phyloP scores from a whole-genome alignment of 2,888 invertebrate genomes.

The Ecliptopera silaceata region DNA sequence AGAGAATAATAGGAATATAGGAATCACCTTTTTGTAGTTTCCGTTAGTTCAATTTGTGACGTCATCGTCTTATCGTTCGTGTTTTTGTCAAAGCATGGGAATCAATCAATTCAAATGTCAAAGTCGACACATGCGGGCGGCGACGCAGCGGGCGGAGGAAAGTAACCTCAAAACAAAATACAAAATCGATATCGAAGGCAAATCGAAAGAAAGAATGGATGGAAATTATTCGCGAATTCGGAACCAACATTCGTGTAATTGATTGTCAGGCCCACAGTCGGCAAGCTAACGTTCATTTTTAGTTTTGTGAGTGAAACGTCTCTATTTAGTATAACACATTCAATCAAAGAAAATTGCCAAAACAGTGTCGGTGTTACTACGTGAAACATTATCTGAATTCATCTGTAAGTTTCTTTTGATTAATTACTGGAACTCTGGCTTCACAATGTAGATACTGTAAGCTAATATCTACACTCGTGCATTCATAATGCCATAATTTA shows the following conservation, averaged over 20 bases:
- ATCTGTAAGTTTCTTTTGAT: too few species aligned
- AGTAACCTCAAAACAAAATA: constrained; percentile 9
- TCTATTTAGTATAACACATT: too few species aligned
- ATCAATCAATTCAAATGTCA: background rate
- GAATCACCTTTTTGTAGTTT: too few species aligned
- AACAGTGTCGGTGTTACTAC: constrained; percentile 3
- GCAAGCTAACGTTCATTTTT: background rate
- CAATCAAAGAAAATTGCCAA: background rate
- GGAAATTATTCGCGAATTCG: background rate
- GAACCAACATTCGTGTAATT: background rate
- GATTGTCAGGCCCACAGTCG: too few species aligned
- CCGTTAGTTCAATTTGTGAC: background rate
- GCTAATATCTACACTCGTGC: too few species aligned
- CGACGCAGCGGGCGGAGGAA: background rate
- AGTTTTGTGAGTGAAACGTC: background rate
- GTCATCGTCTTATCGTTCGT: background rate
- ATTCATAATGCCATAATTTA: constrained; percentile 1
- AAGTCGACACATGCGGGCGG: constrained; percentile 9
- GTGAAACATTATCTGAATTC: background rate
- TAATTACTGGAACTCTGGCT: too few species aligned
- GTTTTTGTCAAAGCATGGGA: constrained; percentile 5
- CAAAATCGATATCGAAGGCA: background rate
- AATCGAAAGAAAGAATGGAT: too few species aligned
- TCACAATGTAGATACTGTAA: too few species aligned
- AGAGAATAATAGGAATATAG: too few species aligned